Conservation (phyloP, 1,140 invertebrate genomes). For the Aphidius ervi region DNA sequence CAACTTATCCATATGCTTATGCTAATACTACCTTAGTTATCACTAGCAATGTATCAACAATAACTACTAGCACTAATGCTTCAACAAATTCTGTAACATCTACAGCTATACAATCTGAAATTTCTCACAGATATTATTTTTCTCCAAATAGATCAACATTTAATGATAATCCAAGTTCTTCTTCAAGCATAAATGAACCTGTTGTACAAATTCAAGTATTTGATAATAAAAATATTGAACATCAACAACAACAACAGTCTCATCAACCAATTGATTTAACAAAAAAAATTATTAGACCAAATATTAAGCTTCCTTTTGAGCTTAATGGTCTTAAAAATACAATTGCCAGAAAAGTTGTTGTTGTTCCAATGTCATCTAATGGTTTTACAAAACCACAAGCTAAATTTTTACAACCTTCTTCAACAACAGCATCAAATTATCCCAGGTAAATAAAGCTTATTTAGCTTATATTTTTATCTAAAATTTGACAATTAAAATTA, state of each 20-base stretch:
- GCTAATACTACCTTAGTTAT: conserved; percentile 26
- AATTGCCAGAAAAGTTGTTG: conserved; percentile 42
- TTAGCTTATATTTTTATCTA: no score
- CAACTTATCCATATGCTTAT: conserved; percentile 61
- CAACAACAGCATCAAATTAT: conserved; percentile 45
- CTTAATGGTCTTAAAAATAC: conserved; percentile 40
- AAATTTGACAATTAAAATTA: background rate
- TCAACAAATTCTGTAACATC: conserved; percentile 23
- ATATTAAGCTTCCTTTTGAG: background rate
- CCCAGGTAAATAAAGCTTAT: conserved; percentile 41
- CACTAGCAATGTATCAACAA: conserved; percentile 8
- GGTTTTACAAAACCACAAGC: conserved; percentile 43
- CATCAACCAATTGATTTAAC: conserved; percentile 60
- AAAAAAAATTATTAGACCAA: conserved; percentile 45
- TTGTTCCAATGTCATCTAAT: conserved; percentile 36
- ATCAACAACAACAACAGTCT: conserved; percentile 21
- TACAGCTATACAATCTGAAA: conserved; percentile 36
- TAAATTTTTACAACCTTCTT: conserved; percentile 51
- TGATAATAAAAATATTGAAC: conserved; percentile 10
- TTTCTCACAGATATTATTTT: conserved; percentile 46
- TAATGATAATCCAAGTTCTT: conserved; percentile 34
- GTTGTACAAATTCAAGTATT: conserved; percentile 30
- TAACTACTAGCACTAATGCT: conserved; percentile 20
- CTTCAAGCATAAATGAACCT: conserved; percentile 24
- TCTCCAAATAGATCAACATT: conserved; percentile 38